These are phyloP conservation scores for Isoperla grammatica DNA, from an alignment of 2,888 invertebrate species.

Conservation along the genomic window DNA sequence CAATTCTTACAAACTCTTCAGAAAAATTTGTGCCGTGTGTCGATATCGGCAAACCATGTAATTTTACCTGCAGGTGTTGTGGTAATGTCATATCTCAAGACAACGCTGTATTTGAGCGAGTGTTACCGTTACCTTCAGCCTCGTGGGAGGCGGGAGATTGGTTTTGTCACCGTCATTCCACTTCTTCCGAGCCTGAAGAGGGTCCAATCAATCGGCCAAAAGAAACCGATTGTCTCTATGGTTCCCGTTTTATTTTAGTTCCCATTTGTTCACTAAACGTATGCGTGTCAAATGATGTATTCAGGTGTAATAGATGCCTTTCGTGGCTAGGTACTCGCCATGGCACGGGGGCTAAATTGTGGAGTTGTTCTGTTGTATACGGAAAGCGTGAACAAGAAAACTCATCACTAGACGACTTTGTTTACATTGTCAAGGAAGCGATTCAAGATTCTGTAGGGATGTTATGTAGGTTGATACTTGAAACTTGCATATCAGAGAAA, in stretches of 20 bases:
- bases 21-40: conserved; percentile 22
- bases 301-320: conserved; percentile 50
- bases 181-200: conserved; percentile 30
- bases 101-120: conserved; percentile 49
- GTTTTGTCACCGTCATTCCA: conserved; percentile 55
- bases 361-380: conserved; percentile 53
- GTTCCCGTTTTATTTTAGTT: conserved; percentile 51
- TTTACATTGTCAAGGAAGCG: conserved; percentile 48
- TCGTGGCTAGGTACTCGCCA: conserved; percentile 53
- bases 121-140: conserved; percentile 57
- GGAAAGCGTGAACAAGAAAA: conserved; percentile 30
- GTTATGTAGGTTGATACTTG: conserved; percentile 52
- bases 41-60: conserved; percentile 26
- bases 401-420: conserved; percentile 46
- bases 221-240: conserved; percentile 52
- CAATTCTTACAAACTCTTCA: neutral
- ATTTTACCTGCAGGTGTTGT: conserved; percentile 41
- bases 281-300: conserved; percentile 44
- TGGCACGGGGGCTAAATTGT: conserved; percentile 45
- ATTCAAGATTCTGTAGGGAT: conserved; percentile 50
- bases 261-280: conserved; percentile 37
- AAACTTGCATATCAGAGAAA: conserved; percentile 45
- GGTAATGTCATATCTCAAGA: conserved; percentile 38
- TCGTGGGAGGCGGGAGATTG: conserved; percentile 57
- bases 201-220: conserved; percentile 44